phyloP scores from a whole-genome alignment of 2,888 invertebrate genomes.

The Tipula helvola region DNA sequence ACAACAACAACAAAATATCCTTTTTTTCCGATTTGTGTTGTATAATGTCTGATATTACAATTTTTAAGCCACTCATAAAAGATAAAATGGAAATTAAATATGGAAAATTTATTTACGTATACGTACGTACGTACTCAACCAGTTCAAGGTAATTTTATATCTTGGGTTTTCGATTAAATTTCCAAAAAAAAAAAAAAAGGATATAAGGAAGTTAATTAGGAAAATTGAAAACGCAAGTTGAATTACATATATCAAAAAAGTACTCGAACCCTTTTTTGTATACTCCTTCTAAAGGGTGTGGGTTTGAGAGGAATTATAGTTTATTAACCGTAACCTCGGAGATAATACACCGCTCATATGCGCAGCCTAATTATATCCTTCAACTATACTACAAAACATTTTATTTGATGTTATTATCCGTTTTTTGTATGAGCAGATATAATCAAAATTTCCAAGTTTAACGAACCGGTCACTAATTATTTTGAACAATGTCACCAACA shows the following conservation, averaged over 20 bases:
- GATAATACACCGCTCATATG: neutral
- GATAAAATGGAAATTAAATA: neutral
- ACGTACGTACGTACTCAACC: neutral
- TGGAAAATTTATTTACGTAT: neutral
- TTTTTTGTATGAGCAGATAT: neutral
- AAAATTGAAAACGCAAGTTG: neutral
- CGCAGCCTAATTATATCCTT: neutral
- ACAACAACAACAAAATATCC: neutral
- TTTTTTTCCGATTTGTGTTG: neutral
- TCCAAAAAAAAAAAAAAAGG: neutral
- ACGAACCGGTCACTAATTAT: neutral
- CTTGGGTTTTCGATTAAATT: neutral
- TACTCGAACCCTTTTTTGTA: neutral
- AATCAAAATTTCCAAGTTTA: neutral
- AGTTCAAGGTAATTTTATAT: neutral
- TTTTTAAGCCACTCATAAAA: conserved; percentile 4
- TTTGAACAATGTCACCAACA: neutral
- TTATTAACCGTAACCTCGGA: neutral
- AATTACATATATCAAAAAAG: neutral
- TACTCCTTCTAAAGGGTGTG: neutral
- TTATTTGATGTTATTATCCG: neutral
- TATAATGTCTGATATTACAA: neutral
- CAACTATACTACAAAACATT: neutral
- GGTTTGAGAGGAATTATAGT: neutral
- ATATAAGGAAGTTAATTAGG: neutral